Evolutionary conservation across 2,888 invertebrate species (phyloP).

Genomic region (Leptinotarsa haldemani): DNA sequence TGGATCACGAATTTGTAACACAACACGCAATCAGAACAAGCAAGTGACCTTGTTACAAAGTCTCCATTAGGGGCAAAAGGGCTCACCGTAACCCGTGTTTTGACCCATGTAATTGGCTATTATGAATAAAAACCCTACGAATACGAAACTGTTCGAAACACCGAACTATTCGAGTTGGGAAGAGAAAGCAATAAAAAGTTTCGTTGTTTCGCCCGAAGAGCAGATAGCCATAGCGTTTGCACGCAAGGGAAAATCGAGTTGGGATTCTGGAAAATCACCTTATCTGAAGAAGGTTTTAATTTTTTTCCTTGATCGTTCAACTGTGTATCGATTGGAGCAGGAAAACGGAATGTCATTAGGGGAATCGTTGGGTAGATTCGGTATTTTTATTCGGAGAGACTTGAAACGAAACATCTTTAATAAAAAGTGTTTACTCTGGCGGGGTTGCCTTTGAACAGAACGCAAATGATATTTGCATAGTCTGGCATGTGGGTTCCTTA

Average conservation of each 20-base stretch:
- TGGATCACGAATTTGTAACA: neutral
- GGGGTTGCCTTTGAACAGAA: neutral
- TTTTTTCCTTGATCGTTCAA: conserved; percentile 24
- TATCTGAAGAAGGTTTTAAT: conserved; percentile 23
- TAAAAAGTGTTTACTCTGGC: neutral
- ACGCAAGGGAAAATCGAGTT: conserved; percentile 30
- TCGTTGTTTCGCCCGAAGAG: conserved; percentile 44
- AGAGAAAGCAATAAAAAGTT: conserved; percentile 49
- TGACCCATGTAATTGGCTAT: conserved; percentile 47
- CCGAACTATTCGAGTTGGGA: conserved; percentile 37
- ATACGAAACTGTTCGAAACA: conserved; percentile 38
- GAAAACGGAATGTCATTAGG: neutral
- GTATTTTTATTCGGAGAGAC: neutral
- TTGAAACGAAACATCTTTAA: conserved; percentile 10
- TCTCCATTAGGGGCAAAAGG: conserved; percentile 22
- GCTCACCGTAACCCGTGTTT: conserved; percentile 33
- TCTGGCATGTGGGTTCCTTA: neutral
- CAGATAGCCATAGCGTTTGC: conserved; percentile 28
- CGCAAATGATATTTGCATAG: neutral
- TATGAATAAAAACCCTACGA: conserved; percentile 44
- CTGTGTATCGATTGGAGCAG: conserved; percentile 16
- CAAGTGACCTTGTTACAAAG: conserved; percentile 28
- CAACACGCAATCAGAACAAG: conserved; percentile 35
- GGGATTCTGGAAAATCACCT: conserved; percentile 17
- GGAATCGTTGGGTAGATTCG: neutral